Evolutionary conservation across 2,888 invertebrate species (phyloP).

Genomic region (Polydrusus tereticollis): DNA sequence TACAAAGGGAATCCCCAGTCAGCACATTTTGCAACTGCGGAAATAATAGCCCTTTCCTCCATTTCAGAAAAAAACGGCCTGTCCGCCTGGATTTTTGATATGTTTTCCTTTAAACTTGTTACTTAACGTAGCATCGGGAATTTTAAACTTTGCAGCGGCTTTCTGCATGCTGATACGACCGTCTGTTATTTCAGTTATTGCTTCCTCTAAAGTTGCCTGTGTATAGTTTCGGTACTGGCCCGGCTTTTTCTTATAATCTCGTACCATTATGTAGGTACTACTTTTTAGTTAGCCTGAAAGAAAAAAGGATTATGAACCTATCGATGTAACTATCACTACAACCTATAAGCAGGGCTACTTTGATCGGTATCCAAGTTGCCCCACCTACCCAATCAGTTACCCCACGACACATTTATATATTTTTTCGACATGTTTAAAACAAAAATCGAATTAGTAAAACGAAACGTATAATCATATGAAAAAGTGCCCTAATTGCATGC

Average conservation of each 20-base stretch:
- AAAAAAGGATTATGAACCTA: background rate
- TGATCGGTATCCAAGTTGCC: background rate
- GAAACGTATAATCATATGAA: background rate
- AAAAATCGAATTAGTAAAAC: background rate
- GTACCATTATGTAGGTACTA: background rate
- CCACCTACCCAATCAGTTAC: constrained; percentile 3
- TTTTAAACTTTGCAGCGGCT: background rate
- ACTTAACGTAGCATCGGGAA: constrained; percentile 7
- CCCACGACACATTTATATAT: background rate
- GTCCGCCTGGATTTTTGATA: constrained; percentile 3
- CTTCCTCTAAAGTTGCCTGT: constrained; percentile 3
- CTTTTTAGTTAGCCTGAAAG: background rate
- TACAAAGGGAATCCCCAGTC: constrained; percentile 21
- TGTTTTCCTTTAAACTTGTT: constrained; percentile 17
- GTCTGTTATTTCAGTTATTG: background rate
- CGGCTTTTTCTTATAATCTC: constrained; percentile 8
- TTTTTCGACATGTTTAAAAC: background rate
- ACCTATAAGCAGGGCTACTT: background rate
- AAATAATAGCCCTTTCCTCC: constrained; percentile 11
- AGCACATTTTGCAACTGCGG: constrained; percentile 9
- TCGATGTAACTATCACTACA: background rate
- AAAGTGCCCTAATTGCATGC: background rate
- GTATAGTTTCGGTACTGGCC: constrained; percentile 8
- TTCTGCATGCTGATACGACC: constrained; percentile 4
- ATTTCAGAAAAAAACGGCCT: constrained; percentile 10